Conservation (phyloP, 2,888 invertebrate species). For the Encarsia formosa region DNA sequence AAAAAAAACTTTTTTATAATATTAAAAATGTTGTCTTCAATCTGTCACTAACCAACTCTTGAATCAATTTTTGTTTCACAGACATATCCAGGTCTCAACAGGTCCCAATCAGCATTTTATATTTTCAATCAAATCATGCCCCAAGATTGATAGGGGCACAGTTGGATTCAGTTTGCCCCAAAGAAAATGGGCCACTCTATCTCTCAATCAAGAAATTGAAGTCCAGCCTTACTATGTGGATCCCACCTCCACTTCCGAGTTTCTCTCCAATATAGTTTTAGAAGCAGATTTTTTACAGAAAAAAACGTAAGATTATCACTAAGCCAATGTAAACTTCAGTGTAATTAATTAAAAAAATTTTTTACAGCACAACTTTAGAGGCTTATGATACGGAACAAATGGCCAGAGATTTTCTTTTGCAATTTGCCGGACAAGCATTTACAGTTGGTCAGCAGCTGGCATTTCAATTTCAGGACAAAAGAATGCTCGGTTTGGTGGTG, state of each 20-base stretch:
- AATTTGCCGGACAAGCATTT: conserved; percentile 86
- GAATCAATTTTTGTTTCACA: conserved; percentile 53
- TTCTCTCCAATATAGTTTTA: conserved; percentile 76
- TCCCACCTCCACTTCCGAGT: conserved; percentile 69
- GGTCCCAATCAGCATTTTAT: conserved; percentile 77
- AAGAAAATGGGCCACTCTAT: conserved; percentile 93
- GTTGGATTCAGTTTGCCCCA: conserved; percentile 92
- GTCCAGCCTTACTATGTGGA: conserved; percentile 75
- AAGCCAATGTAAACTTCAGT: neutral
- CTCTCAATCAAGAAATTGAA: conserved; percentile 86
- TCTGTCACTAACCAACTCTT: no score
- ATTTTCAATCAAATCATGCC: conserved; percentile 76
- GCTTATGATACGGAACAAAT: conserved; percentile 94
- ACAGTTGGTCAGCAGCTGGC: conserved; percentile 88
- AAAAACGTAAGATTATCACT: conserved; percentile 89
- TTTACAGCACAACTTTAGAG: conserved; percentile 74
- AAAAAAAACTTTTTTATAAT: no score
- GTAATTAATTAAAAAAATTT: no score
- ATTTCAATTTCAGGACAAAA: conserved; percentile 87
- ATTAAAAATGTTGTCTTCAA: no score
- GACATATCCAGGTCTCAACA: conserved; percentile 79
- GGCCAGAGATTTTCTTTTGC: conserved; percentile 88
- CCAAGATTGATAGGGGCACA: conserved; percentile 71
- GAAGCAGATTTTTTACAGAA: conserved; percentile 94
- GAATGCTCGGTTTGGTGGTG: conserved; percentile 74